These are phyloP conservation scores for Scylla paramamosain DNA, from an alignment of 1,140 invertebrate genomes.

Conservation along the genomic window DNA sequence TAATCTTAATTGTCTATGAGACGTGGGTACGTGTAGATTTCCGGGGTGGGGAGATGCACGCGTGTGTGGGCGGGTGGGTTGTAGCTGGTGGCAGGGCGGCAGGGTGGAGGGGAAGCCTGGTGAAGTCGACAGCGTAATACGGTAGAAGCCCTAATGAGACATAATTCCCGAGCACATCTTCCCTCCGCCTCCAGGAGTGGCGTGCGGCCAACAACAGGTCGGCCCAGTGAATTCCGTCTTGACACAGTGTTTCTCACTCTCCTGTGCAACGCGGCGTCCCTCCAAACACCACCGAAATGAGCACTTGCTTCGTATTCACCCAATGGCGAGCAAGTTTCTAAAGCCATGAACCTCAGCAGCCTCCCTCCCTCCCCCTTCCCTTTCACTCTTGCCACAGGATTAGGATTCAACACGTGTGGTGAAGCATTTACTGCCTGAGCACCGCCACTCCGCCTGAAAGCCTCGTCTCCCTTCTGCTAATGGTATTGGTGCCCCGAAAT, in stretches of 20 bases:
- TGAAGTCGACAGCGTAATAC: conserved; percentile 56
- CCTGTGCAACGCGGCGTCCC: background rate
- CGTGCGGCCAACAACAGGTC: background rate
- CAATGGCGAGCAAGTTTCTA: background rate
- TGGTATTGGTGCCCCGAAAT: background rate
- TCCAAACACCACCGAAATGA: background rate
- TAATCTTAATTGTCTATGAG: background rate
- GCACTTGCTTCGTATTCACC: background rate
- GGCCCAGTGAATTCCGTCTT: background rate
- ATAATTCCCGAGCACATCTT: conserved; percentile 10
- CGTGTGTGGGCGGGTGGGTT: background rate
- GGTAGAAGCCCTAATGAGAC: conserved; percentile 63
- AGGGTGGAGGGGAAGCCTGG: background rate
- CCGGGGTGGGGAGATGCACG: background rate
- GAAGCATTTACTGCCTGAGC: conserved; percentile 2
- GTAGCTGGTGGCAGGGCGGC: background rate
- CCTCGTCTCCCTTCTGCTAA: background rate
- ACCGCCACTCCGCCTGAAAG: background rate
- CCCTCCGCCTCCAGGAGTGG: conserved; percentile 15
- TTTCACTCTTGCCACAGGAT: background rate
- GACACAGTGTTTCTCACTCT: background rate
- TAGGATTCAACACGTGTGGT: background rate
- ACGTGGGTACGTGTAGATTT: background rate
- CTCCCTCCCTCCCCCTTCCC: background rate
- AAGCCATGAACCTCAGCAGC: background rate